phyloP scores from a whole-genome alignment of 2,888 invertebrate genomes.

The Odontocerum albicorne region DNA sequence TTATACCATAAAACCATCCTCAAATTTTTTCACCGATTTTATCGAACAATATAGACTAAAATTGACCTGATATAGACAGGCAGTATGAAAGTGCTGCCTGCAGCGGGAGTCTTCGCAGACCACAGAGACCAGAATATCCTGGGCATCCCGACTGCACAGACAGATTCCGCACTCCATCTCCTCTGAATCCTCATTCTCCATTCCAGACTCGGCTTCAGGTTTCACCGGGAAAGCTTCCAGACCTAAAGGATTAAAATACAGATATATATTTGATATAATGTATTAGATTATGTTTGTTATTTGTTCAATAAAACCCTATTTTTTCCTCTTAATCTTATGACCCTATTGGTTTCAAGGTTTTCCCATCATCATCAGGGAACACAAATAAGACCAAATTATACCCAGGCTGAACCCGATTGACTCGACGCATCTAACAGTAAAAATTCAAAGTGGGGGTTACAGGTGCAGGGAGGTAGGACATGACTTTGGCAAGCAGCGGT shows the following conservation, averaged over 20 bases:
- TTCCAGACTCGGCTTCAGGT: conserved; percentile 2
- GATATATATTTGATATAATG: not conserved
- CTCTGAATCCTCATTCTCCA: not conserved
- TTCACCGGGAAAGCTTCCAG: not conserved
- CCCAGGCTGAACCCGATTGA: no score
- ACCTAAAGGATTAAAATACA: not conserved
- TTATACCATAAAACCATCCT: no score
- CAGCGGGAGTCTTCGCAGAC: conserved; percentile 46
- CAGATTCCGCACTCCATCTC: conserved; percentile 48
- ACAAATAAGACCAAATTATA: no score
- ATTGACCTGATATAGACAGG: conserved; percentile 50
- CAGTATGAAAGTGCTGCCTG: conserved; percentile 44
- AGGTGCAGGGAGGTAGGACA: no score
- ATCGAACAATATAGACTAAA: no score
- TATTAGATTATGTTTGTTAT: not conserved
- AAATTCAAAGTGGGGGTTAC: no score
- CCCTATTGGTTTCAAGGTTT: no score
- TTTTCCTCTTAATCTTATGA: not conserved
- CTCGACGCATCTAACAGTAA: no score
- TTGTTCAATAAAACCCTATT: not conserved
- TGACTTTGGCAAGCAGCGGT: no score
- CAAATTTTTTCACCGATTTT: no score
- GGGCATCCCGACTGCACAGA: conserved; percentile 38
- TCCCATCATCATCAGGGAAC: no score
- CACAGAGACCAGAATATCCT: conserved; percentile 42